Percentiles rank a stretch among this genome's conserved stretches.
Conservation (phyloP, 2,797 vertebrate genomes). For the Falco concolor region DNA sequence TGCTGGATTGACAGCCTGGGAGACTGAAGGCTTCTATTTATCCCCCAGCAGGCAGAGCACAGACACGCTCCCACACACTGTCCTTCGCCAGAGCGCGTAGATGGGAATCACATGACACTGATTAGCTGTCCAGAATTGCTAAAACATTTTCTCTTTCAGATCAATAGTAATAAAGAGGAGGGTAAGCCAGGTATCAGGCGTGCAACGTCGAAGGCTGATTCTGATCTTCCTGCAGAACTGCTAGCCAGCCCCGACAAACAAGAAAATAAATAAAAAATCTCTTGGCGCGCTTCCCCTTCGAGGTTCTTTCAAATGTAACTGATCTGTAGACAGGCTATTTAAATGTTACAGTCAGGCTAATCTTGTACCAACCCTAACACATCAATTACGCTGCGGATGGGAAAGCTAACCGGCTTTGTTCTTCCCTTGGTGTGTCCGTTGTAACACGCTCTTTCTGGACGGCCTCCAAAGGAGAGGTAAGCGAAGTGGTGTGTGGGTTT, state of each 20-base stretch:
- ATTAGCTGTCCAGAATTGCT: conserved; percentile 28
- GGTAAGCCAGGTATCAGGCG: neutral
- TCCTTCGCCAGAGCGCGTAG: neutral
- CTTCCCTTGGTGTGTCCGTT: neutral
- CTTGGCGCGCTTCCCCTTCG: neutral
- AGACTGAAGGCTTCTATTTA: conserved; percentile 2
- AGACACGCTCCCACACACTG: neutral
- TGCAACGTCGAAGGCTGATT: neutral
- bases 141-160: conserved; percentile 49
- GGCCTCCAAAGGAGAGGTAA: neutral
- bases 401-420: neutral
- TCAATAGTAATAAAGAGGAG: conserved; percentile 31
- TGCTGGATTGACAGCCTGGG: conserved; percentile 10
- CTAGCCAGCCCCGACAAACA: neutral
- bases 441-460: neutral
- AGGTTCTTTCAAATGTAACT: neutral
- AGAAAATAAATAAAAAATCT: neutral
- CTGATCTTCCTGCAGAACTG: neutral
- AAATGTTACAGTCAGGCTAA: neutral
- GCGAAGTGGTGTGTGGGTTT: neutral
- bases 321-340: neutral
- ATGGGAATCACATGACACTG: neutral
- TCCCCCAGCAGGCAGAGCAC: conserved; percentile 26
- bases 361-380: neutral
- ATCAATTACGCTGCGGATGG: neutral